Conservation (phyloP, 2,113 vertebrate genomes). For the Jacana jacana region DNA sequence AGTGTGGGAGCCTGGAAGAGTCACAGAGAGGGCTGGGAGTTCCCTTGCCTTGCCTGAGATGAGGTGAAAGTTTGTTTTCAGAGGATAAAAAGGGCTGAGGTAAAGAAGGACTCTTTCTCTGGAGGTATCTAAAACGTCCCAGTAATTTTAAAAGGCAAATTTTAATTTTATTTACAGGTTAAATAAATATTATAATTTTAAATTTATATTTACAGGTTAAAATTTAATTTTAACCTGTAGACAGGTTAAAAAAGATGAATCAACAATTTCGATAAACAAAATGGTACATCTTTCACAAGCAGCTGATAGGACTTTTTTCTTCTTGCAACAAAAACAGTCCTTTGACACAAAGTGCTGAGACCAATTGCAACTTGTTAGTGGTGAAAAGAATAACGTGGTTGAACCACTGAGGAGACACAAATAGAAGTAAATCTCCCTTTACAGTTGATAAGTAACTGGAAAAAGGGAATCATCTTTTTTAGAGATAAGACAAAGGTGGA, state of each 20-base stretch:
- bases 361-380: not conserved
- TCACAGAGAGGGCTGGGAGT: not conserved
- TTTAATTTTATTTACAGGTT: too few relatives aligned
- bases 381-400: not conserved
- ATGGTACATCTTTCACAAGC: not conserved
- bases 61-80: not conserved
- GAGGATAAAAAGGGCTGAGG: not conserved
- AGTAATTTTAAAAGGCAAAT: not conserved
- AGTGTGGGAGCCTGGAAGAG: not conserved
- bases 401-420: not conserved
- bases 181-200: too few relatives aligned
- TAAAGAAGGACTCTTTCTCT: not conserved
- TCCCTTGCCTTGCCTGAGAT: not conserved
- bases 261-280: not conserved
- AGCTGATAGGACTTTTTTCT: not conserved
- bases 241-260: not conserved
- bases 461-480: not conserved
- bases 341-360: not conserved
- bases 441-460: not conserved
- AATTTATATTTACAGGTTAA: too few relatives aligned
- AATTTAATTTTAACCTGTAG: too few relatives aligned
- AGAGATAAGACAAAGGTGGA: not conserved
- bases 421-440: not conserved
- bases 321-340: not conserved
- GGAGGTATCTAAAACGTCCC: not conserved